A percentile compares a stretch with the other conserved stretches of the same genome.
Evolutionary conservation across 2,888 invertebrate genomes (phyloP).

Genomic region (Calameuta idolon): DNA sequence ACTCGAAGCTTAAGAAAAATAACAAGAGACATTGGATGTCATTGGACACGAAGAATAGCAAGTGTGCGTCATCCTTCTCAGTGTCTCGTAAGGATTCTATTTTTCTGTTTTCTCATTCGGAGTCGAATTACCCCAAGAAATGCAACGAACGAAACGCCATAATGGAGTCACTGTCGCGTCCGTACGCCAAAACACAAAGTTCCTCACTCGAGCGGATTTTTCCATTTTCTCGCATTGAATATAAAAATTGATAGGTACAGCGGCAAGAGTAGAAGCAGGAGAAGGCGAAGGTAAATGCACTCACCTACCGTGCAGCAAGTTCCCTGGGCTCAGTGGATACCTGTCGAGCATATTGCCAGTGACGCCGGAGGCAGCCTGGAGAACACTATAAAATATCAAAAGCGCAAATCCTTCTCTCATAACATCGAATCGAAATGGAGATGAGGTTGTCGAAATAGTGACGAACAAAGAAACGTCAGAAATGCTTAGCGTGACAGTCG

Average conservation of each 20-base stretch:
- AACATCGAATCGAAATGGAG: slow-evolving; percentile 21
- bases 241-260: not conserved
- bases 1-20: not conserved
- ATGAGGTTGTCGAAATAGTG: not conserved
- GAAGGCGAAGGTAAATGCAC: slow-evolving; percentile 9
- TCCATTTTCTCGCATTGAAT: not conserved
- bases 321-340: slow-evolving; percentile 32
- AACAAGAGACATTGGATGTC: not conserved
- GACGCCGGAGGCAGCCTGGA: slow-evolving; percentile 17
- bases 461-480: slow-evolving; percentile 4
- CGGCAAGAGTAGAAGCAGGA: not conserved
- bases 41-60: not conserved
- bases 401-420: slow-evolving; percentile 39
- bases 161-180: not conserved
- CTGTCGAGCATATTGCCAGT: slow-evolving; percentile 34
- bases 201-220: not conserved
- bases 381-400: slow-evolving; percentile 34
- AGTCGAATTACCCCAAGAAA: not conserved
- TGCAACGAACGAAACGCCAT: not conserved
- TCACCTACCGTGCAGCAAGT: slow-evolving; percentile 56
- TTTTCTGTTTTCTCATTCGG: not conserved
- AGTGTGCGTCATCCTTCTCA: not conserved
- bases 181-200: not conserved
- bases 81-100: not conserved
- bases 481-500: not conserved